These are phyloP conservation scores for Amorpha juglandis DNA, from an alignment of 2,888 invertebrate species.

Conservation along the genomic window DNA sequence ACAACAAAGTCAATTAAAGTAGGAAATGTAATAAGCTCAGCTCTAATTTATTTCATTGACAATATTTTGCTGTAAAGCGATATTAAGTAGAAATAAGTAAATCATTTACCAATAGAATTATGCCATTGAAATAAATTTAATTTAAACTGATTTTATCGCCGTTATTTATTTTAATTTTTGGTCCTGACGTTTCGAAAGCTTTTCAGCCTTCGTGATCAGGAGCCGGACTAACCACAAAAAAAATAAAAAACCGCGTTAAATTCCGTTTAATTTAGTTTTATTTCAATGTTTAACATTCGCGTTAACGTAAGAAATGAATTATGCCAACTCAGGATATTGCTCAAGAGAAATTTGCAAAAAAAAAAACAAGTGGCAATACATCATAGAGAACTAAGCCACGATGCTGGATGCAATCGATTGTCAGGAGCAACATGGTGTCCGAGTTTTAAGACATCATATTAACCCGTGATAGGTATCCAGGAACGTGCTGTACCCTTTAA, in stretches of 20 bases:
- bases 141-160: too few species aligned
- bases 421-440: conserved; percentile 41
- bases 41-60: neutral
- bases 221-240: too few species aligned
- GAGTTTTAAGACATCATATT: conserved; percentile 55
- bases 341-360: conserved; percentile 23
- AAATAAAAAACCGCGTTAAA: too few species aligned
- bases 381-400: conserved; percentile 32
- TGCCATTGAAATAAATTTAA: neutral
- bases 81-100: neutral
- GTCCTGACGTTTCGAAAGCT: too few species aligned
- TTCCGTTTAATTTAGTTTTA: too few species aligned
- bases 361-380: conserved; percentile 18
- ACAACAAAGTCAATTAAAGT: neutral
- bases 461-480: conserved; percentile 45
- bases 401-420: conserved; percentile 44
- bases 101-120: neutral
- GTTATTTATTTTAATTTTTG: too few species aligned
- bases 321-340: too few species aligned
- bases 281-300: too few species aligned
- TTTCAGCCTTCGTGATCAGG: too few species aligned
- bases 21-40: neutral
- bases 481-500: conserved; percentile 54
- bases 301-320: too few species aligned
- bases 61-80: neutral